Evolutionary conservation across 1,140 invertebrate species (phyloP).

Genomic region (Agrilus planipennis): DNA sequence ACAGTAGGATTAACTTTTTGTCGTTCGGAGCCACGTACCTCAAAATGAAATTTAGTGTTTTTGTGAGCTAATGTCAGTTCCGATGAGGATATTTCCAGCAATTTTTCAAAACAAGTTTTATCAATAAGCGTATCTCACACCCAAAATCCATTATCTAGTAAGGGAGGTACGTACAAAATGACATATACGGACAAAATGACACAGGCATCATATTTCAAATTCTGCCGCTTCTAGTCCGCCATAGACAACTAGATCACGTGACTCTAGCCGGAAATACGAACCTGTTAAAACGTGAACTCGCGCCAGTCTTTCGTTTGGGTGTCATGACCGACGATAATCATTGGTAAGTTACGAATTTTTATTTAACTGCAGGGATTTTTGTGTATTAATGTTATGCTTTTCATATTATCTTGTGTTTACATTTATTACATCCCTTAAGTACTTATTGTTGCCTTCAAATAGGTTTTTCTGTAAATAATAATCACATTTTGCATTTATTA

Average conservation of each 20-base stretch:
- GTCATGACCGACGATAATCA: background rate
- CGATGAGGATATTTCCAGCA: background rate
- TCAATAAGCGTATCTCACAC: background rate
- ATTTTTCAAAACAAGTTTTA: background rate
- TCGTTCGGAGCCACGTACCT: constrained; percentile 3
- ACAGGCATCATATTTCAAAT: background rate
- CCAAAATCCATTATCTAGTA: constrained; percentile 1
- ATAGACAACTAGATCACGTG: background rate
- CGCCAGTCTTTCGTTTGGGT: background rate
- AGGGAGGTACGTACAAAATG: constrained; percentile 4
- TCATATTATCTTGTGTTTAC: constrained; percentile 1
- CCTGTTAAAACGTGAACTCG: background rate
- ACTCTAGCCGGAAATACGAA: background rate
- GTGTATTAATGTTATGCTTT: background rate
- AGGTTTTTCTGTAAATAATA: background rate
- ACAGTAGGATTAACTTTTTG: constrained; percentile 3
- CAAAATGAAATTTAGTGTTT: constrained; percentile 2
- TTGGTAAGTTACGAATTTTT: background rate
- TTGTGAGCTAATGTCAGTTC: constrained; percentile 6
- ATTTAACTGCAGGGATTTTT: background rate
- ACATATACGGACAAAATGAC: constrained; percentile 3
- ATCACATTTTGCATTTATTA: background rate
- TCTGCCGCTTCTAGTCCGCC: background rate
- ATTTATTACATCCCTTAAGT: background rate
- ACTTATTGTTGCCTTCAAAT: background rate